Evolutionary conservation across 1,140 invertebrate genomes (phyloP), one percentile per base, ranked within the genome.

Genomic region (Dendroctonus valens): DNA sequence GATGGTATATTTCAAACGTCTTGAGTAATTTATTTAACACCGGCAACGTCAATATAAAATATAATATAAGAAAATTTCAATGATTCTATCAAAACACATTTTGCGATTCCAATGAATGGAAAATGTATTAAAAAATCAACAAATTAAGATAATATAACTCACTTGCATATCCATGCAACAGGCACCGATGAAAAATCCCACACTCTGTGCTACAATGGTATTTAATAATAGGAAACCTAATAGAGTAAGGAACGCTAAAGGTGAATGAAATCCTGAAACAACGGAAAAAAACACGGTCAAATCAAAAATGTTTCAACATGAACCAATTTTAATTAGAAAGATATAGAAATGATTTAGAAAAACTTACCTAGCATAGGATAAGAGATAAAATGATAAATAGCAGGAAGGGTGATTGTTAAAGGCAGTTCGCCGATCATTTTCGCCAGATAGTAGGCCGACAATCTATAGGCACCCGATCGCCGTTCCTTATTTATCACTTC

Each of bases 371-470:
- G 79, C 86, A 93, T 88, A 57, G 89, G 88, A 78, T 92, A 93
- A 53, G 90, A 89, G 67, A 92, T 89, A 41, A 89, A 78, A 77
- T 91, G 88, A 80, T 92, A 92, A 69, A 91, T 85, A 50, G 89
- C 86, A 55, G 91, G 91, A 71, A 93, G 75, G 12, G 90, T 87
- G 63, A 93, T 84, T 6, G 89, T 89, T 65, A 93, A 74, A 1
- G 91, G 91, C 69, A 92, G 77, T 79, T 94, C 92, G 53, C 91
- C 91, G 49, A 91, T 84, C 88, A 92, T 92, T 81, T 93, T 93
- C 52, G 92, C 91, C 71, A 92, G 76, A 79, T 93, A 93, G 76
- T 92, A 93, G 6, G 92, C 90, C 37, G 91, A 93, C 41, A 94
- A 80, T 53, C 92, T 82, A 76, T 94, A 94, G 41, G 91, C 88